A percentile compares a stretch with the other conserved stretches of the same genome.
Evolutionary conservation across 2,888 invertebrate genomes (phyloP).

Genomic region (Colostygia pectinataria): DNA sequence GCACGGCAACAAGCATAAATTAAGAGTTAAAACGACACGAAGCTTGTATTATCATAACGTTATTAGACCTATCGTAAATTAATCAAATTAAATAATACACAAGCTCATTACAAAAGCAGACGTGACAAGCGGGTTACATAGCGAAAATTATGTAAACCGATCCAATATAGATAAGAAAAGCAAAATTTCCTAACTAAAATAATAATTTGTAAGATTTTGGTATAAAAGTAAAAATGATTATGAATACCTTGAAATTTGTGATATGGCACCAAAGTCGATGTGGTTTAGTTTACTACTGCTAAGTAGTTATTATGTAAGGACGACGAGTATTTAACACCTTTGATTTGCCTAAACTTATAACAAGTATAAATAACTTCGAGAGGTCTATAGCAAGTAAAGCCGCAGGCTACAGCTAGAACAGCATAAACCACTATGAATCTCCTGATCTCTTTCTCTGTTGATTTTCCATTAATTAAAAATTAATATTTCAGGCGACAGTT

Average conservation of each 20-base stretch:
- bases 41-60: no score
- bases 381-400: no score
- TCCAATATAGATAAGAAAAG: slow-evolving; percentile 39
- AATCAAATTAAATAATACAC: slow-evolving; percentile 1
- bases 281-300: slow-evolving; percentile 50
- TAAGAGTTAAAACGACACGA: no score
- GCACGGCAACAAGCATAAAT: no score
- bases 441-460: not conserved
- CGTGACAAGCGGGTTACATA: slow-evolving; percentile 34
- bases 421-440: no score
- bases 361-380: no score
- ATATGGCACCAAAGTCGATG: slow-evolving; percentile 50
- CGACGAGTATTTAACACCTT: not conserved
- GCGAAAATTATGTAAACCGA: slow-evolving; percentile 23
- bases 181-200: slow-evolving; percentile 18
- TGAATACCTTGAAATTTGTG: slow-evolving; percentile 27
- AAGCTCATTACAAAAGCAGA: slow-evolving; percentile 35
- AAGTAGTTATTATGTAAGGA: slow-evolving; percentile 52
- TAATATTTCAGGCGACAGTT: slow-evolving; percentile 45
- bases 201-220: slow-evolving; percentile 36
- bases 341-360: no score
- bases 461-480: slow-evolving; percentile 3
- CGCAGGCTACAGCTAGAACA: no score
- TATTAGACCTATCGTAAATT: not conserved
- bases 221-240: slow-evolving; percentile 44